Evolutionary conservation across 2,888 invertebrate genomes (phyloP).

Genomic region (Acanthosepion lycidas): DNA sequence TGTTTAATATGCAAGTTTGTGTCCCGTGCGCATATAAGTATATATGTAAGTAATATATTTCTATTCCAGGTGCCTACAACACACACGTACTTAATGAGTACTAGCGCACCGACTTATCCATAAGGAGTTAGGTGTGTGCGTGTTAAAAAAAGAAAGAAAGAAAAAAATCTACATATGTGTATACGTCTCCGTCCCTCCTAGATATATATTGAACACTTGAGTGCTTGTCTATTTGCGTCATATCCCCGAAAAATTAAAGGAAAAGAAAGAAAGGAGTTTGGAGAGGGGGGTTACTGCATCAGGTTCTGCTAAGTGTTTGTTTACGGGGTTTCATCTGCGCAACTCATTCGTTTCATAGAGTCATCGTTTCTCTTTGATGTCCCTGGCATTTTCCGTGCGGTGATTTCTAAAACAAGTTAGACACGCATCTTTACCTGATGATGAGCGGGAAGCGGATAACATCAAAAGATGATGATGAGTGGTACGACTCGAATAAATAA

Average conservation of each 20-base stretch:
- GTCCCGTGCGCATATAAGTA: no score
- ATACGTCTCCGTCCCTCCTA: no score
- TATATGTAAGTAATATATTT: no score
- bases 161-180: no score
- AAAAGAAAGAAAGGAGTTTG: not conserved
- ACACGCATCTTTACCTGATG: constrained; percentile 33
- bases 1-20: no score
- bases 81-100: no score
- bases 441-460: not conserved
- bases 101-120: no score
- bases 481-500: not conserved
- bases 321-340: not conserved
- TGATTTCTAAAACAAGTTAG: not conserved
- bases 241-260: not conserved
- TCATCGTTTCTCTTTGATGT: not conserved
- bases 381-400: not conserved
- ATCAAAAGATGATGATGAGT: not conserved
- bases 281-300: not conserved
- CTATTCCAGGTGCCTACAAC: no score
- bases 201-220: not conserved
- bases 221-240: not conserved
- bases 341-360: not conserved
- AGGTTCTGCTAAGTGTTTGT: constrained; percentile 33
- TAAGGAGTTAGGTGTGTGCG: no score
- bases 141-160: no score